Conservation (phyloP, 2,888 invertebrate species). For the Tipula confusa region DNA sequence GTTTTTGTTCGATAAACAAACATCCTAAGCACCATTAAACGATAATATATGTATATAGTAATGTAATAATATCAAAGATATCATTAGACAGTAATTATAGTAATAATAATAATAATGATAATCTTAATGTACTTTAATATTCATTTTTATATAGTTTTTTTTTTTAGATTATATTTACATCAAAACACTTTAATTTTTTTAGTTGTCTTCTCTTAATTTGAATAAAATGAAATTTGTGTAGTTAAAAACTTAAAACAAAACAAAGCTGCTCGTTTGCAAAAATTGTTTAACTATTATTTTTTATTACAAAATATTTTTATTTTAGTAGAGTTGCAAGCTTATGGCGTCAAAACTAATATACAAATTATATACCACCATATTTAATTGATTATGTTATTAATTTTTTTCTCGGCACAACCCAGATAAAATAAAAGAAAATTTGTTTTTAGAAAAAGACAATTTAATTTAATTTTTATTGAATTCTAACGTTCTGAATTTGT, state of each 20-base stretch:
- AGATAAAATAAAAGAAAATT: too few species aligned
- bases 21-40: constrained; percentile 31
- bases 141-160: neutral
- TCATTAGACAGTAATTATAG: constrained; percentile 3
- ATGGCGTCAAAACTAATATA: constrained; percentile 5
- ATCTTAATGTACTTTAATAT: neutral
- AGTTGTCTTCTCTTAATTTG: neutral
- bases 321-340: neutral
- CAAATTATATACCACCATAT: neutral
- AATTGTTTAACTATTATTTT: neutral
- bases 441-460: too few species aligned
- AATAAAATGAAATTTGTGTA: neutral
- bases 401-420: too few species aligned
- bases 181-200: neutral
- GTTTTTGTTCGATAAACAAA: neutral
- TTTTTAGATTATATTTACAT: constrained; percentile 26
- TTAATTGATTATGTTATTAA: too few species aligned
- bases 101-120: constrained; percentile 26
- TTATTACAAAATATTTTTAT: neutral
- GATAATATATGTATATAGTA: constrained; percentile 12
- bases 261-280: neutral
- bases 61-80: constrained; percentile 8
- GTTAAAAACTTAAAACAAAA: constrained; percentile 4
- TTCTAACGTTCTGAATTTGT: too few species aligned
- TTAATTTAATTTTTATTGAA: too few species aligned